phyloP scores from a whole-genome alignment of 2,797 vertebrate species.

The Limosa lapponica region DNA sequence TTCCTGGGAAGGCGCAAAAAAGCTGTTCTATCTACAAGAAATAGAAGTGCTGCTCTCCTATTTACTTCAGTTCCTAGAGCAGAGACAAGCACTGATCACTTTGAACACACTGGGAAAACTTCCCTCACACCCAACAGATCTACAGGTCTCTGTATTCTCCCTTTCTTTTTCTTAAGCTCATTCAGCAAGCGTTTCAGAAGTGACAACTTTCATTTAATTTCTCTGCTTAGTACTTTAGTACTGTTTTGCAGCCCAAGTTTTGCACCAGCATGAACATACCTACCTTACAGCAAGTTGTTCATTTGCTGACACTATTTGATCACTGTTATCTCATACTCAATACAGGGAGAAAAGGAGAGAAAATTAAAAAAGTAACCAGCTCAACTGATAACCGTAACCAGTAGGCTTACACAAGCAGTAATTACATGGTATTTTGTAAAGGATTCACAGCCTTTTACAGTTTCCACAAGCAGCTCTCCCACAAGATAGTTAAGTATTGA shows the following conservation, averaged over 20 bases:
- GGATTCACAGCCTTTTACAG: neutral
- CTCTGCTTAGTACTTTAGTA: neutral
- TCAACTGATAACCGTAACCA: neutral
- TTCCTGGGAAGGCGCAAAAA: neutral
- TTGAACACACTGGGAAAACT: neutral
- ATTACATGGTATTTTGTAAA: neutral
- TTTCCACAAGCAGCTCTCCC: neutral
- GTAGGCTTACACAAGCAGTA: neutral
- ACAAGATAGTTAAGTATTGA: neutral
- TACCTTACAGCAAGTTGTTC: neutral
- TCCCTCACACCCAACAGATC: neutral
- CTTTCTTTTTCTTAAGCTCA: neutral
- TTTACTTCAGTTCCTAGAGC: neutral
- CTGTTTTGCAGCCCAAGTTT: neutral
- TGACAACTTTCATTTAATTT: neutral
- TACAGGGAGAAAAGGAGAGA: accelerated
- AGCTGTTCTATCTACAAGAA: neutral
- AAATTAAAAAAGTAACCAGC: neutral
- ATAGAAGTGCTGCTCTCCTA: neutral
- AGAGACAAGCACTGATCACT: neutral
- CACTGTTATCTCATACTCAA: neutral
- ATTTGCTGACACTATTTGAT: neutral
- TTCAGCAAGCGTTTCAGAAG: neutral
- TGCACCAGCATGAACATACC: neutral
- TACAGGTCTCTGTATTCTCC: accelerated